These are phyloP conservation scores for Urocitellus parryii DNA, from an alignment of 2,113 vertebrate species.

Conservation along the genomic window DNA sequence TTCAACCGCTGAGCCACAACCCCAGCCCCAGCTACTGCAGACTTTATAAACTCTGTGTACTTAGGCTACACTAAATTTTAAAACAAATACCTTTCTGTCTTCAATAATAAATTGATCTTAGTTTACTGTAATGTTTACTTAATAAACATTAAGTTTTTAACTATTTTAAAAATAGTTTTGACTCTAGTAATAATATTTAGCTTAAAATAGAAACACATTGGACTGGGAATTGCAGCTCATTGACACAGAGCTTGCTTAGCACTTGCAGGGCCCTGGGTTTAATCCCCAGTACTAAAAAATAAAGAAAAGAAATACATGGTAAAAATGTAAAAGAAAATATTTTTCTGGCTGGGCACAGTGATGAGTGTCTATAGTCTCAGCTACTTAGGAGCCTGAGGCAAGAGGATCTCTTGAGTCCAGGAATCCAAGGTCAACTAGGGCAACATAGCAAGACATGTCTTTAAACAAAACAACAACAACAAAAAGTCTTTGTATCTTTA, in stretches of 20 bases:
- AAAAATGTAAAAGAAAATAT: too few species aligned
- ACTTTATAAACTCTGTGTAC: background rate
- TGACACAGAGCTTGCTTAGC: too few species aligned
- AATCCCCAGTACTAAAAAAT: background rate
- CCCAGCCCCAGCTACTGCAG: background rate
- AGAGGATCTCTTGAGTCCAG: background rate
- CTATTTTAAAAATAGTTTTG: background rate
- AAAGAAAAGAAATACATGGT: background rate
- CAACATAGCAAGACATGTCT: background rate
- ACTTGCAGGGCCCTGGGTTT: too few species aligned
- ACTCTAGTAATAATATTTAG: background rate
- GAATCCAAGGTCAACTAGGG: background rate
- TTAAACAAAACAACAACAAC: too few species aligned
- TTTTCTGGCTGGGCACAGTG: background rate
- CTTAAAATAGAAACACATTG: background rate
- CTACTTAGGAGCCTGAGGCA: background rate
- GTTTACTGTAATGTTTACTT: background rate
- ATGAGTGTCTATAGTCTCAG: background rate
- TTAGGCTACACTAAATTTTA: background rate
- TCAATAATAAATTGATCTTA: background rate
- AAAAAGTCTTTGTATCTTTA: background rate
- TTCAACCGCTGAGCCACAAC: too few species aligned
- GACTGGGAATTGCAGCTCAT: too few species aligned
- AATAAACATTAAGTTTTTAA: background rate
- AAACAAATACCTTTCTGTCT: background rate